Evolutionary conservation across 2,113 vertebrate species (phyloP).

Genomic region (Petaurus breviceps): DNA sequence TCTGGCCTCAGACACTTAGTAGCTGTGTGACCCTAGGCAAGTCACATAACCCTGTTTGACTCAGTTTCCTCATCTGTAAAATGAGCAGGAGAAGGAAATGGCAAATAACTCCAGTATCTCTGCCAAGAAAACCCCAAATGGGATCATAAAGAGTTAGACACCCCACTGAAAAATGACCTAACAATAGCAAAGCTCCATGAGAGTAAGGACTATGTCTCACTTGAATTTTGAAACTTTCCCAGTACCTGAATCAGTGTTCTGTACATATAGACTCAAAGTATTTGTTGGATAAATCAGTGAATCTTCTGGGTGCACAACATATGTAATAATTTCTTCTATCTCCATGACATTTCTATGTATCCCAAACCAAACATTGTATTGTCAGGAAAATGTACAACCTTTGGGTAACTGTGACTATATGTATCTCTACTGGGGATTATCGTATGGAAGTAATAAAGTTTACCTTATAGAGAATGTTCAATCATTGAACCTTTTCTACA

Average conservation of each 20-base stretch:
- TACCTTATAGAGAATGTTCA: background rate
- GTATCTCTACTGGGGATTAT: slow-evolving; percentile 22
- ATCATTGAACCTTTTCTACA: background rate
- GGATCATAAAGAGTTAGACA: background rate
- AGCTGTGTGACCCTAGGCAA: background rate
- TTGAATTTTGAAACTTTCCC: background rate
- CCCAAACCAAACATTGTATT: slow-evolving; percentile 5
- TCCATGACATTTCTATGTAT: background rate
- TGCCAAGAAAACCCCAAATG: background rate
- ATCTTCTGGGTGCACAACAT: background rate
- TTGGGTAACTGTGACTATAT: background rate
- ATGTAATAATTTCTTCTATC: slow-evolving; percentile 43
- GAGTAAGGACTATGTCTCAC: background rate
- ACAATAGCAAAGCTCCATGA: background rate
- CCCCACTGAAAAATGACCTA: background rate
- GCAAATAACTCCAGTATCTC: background rate
- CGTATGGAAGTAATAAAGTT: background rate
- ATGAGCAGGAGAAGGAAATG: background rate
- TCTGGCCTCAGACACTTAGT: background rate
- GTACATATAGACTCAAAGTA: background rate
- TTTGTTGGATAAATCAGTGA: background rate
- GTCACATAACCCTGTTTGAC: background rate
- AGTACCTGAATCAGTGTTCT: background rate
- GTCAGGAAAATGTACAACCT: slow-evolving; percentile 8
- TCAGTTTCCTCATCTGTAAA: background rate